Base-by-base conservation (phyloP, 1,140 invertebrate genomes). In the Zaprionus vittiger region DNA sequence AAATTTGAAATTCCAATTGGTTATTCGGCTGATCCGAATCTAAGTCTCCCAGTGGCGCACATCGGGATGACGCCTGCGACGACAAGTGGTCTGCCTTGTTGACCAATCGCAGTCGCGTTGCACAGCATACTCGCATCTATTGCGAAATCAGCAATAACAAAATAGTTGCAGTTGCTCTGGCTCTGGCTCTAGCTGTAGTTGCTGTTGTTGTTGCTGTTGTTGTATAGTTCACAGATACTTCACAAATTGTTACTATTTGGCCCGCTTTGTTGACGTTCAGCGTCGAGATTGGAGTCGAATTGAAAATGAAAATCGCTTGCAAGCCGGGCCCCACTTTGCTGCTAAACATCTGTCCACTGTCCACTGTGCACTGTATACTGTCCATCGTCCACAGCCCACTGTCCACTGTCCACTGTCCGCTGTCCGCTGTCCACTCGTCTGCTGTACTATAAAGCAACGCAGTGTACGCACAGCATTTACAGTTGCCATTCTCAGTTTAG, bases 191-290 rank as follows among this genome's bases (percentile, higher is more conserved):
- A 34, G 63, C 24, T 38, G 61, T 31, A 24, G 12, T 3, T 34
- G 24, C 11, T 17, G 63, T n/a, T 26, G 61, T 22, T 31, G 61
- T 17, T 64, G 61, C 17, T 38, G 31, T 62, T 52, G 70, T 56
- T 72, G 73, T 63, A 60, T 24, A 79, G 68, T 68, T 73, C 70
- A 79, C 54, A 87, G 85, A 84, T 87, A 87, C 85, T 87, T 87
- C 84, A 87, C 84, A 90, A 87, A 87, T 87, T 87, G 85, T 85
- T 81, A 85, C 75, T 87, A 74, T 72, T 82, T 87, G 83, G 83
- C 84, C 84, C 81, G 84, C 81, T 87, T 87, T 83, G 84, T 80
- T 84, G 82, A 80, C 75, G 70, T 61, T 79, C 41, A 68, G 68
- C 54, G 74, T 69, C 76, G 68, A 90, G 81, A 90, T 89, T 73